These are phyloP conservation scores for Lepidurus couesii DNA, from an alignment of 1,140 invertebrate genomes.

Conservation along the genomic window DNA sequence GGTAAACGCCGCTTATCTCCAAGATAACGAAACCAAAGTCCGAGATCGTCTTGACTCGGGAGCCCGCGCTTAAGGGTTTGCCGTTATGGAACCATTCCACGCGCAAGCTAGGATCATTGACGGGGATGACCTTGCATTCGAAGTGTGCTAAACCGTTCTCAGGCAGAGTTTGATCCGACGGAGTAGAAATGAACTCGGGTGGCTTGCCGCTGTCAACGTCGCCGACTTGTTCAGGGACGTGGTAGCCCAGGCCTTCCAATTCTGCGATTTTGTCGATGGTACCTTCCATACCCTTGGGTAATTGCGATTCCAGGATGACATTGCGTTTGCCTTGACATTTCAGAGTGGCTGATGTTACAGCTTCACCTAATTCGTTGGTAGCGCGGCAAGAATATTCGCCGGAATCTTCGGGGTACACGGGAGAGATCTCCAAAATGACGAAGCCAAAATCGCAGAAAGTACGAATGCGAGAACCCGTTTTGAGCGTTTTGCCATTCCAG, in stretches of 20 bases:
- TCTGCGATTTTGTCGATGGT: conserved; percentile 90
- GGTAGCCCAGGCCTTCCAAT: conserved; percentile 73
- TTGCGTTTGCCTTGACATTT: conserved; percentile 78
- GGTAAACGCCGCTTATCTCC: conserved; percentile 80
- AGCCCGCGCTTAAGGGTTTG: conserved; percentile 76
- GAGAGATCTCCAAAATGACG: conserved; percentile 86
- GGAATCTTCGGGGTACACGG: conserved; percentile 89
- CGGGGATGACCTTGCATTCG: conserved; percentile 80
- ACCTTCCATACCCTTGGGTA: conserved; percentile 86
- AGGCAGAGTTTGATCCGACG: conserved; percentile 70
- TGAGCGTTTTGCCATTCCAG: conserved; percentile 84
- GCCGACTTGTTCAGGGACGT: conserved; percentile 44
- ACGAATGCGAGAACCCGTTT: conserved; percentile 81
- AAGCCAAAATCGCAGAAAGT: conserved; percentile 95
- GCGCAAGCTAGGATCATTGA: conserved; percentile 84
- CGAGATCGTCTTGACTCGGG: conserved; percentile 82
- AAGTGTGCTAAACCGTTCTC: conserved; percentile 90
- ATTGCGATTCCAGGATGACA: conserved; percentile 83
- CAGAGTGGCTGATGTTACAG: conserved; percentile 84
- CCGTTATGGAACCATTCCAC: conserved; percentile 97
- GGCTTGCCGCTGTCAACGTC: conserved; percentile 81
- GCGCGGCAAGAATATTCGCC: conserved; percentile 90
- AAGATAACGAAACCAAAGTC: conserved; percentile 91
- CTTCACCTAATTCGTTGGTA: conserved; percentile 77
- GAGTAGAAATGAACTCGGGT: conserved; percentile 85